Evolutionary conservation across 2,113 vertebrate species (phyloP), one percentile per base, ranked within the genome.

Genomic region (Tinamus guttatus): DNA sequence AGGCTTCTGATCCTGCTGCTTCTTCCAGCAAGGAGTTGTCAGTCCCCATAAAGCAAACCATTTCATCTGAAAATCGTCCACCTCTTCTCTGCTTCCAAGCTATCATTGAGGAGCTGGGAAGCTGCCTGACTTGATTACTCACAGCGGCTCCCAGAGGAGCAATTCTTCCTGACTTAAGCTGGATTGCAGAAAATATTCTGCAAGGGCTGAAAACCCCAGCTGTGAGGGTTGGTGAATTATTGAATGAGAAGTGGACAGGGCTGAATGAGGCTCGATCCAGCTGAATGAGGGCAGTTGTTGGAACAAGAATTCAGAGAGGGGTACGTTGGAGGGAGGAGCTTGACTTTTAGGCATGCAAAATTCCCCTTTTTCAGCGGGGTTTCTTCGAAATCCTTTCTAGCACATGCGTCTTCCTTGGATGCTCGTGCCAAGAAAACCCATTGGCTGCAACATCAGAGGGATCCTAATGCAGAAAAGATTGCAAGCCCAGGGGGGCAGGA

Each of bases 381-480:
- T 93, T 91, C 81, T 94, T 89, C 43, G 62, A 93, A 86, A 60
- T 51, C 58, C 76, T 64, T 74, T 18, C 16, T 51, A 79, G 85
- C 8, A 7, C 74, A 69, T 10, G 62, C 62, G 65, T 85, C 62
- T 79, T 56, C 40, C 77, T 40, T 34, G 22, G 56, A 45, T 0
- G 9, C 9, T 47, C 11, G 22, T 25, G 81, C 81, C 91, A 91
- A 91, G 77, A 92, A 93, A 85, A 70, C 71, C 27, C 62, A 0
- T 28, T 94, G 81, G 91, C 89, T 86, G 45, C 67, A 60, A 86
- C 73, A 83, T 83, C 85, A 91, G 89, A 89, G 22, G 34, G 34
- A 89, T 75, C 20, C 56, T 83, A 86, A 85, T 56, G 77, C 56
- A 89, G 73, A 74, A 84, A 89, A 82, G 51, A 69, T 64, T 82